A percentile compares a stretch with the other conserved stretches of the same genome.
These are phyloP conservation scores for Philopedon plagiatum DNA, from an alignment of 2,888 invertebrate species.

Conservation along the genomic window DNA sequence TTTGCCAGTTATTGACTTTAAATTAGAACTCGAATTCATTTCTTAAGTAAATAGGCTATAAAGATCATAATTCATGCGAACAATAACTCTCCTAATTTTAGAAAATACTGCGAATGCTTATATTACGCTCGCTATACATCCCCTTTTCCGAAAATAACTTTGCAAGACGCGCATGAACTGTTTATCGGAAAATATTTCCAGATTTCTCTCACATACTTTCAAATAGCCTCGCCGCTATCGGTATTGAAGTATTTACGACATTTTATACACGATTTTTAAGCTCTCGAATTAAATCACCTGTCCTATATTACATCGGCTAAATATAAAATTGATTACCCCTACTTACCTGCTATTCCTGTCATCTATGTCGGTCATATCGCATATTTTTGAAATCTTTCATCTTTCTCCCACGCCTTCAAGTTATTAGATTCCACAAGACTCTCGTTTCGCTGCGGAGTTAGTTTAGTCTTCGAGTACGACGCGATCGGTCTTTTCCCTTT, in stretches of 20 bases:
- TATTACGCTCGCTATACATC: not conserved
- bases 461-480: constrained; percentile 36
- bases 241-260: constrained; percentile 51
- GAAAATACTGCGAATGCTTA: not conserved
- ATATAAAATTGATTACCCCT: constrained; percentile 62
- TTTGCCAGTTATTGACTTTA: not conserved
- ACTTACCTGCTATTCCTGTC: constrained; percentile 60
- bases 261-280: constrained; percentile 57
- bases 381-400: constrained; percentile 68
- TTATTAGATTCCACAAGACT: constrained; percentile 39
- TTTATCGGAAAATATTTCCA: constrained; percentile 22
- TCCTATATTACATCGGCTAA: constrained; percentile 63
- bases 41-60: not conserved
- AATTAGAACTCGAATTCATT: not conserved
- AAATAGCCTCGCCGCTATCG: constrained; percentile 21
- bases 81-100: constrained; percentile 11
- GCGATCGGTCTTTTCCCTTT: constrained; percentile 19
- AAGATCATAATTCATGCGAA: constrained; percentile 6
- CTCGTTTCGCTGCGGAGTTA: constrained; percentile 6
- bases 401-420: constrained; percentile 57
- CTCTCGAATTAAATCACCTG: constrained; percentile 62
- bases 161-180: constrained; percentile 6
- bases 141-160: constrained; percentile 14
- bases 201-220: constrained; percentile 13
- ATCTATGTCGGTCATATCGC: constrained; percentile 63